Evolutionary conservation across 1,140 invertebrate genomes (phyloP), one percentile per base, ranked within the genome.

Genomic region (Drosophila asahinai): DNA sequence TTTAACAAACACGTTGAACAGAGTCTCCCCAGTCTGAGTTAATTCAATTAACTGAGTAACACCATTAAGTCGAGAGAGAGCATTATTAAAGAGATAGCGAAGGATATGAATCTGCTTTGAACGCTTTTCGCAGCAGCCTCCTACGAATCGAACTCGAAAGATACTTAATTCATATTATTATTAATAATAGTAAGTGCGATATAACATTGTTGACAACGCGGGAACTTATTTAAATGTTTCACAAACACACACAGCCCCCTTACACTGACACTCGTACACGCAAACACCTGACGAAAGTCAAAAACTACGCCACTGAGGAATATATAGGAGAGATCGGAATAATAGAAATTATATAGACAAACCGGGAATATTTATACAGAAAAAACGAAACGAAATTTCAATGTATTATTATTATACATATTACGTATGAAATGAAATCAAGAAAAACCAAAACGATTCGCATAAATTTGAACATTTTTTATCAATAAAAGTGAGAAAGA

Each of bases 401-500:
- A 80, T 90, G 86, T 86, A 90, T 90, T 89, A 89, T 89, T 89
- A 86, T 80, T 90, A 89, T 90, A 90, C 84, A 89, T 76, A 87
- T 83, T 83, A 77, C 55, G 72, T 70, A 72, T 77, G 36, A 75
- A 84, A 76, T 47, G 55, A 68, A 64, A 60, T 19, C 30, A 61
- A 57, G 40, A 80, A 45, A n/a, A 62, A 71, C 76, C 77, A 76
- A 68, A 80, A 75, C 52, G 64, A 86, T 73, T 64, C 81, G 65
- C 68, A 84, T 89, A 87, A 83, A 87, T 84, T 87, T 89, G 81
- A 89, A 90, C 78, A 89, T 89, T 89, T 89, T 89, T 89, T 89
- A 89, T 89, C 71, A 89, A 90, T 89, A 90, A 84, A 87, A 81
- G 49, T 67, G 73, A 87, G 81, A 76, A 51, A 42, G 61, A 86